Evolutionary conservation across 2,888 invertebrate species (phyloP).

Genomic region (Coronaproctus castanopsis): DNA sequence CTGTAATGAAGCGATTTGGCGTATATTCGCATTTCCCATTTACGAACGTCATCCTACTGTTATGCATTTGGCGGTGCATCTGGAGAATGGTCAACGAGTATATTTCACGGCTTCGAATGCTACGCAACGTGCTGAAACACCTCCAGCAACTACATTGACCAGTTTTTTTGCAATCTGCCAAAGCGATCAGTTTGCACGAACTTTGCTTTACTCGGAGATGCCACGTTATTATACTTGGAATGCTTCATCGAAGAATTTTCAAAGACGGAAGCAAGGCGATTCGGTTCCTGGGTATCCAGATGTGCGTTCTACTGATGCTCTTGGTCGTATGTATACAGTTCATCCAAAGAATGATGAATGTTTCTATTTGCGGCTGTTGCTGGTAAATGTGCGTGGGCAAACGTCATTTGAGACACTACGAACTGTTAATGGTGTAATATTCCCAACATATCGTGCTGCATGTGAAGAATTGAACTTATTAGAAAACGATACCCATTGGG

Average conservation of each 20-base stretch:
- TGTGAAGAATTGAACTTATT: constrained; percentile 23
- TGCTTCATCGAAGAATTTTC: neutral
- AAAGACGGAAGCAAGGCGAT: neutral
- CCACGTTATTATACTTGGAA: constrained; percentile 7
- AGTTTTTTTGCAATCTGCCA: constrained; percentile 4
- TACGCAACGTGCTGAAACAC: neutral
- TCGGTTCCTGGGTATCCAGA: too few species aligned
- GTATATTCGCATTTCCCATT: constrained; percentile 9
- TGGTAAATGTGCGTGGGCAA: constrained; percentile 19
- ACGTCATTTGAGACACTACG: constrained; percentile 20
- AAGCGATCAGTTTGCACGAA: constrained; percentile 4
- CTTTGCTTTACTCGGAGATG: constrained; percentile 6
- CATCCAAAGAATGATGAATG: too few species aligned
- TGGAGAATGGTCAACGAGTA: constrained; percentile 11
- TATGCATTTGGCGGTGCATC: constrained; percentile 10
- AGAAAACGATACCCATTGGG: constrained; percentile 24
- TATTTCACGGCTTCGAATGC: constrained; percentile 3
- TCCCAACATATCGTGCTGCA: constrained; percentile 22
- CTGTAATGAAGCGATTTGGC: constrained; percentile 10
- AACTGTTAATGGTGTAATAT: constrained; percentile 20
- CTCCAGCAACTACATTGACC: constrained; percentile 6
- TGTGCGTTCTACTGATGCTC: too few species aligned
- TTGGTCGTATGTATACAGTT: too few species aligned
- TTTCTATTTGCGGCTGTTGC: too few species aligned
- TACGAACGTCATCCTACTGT: constrained; percentile 11